A percentile compares a stretch with the other conserved stretches of the same genome.
phyloP scores from a whole-genome alignment of 1,140 invertebrate genomes.

The Drosophila novamexicana region DNA sequence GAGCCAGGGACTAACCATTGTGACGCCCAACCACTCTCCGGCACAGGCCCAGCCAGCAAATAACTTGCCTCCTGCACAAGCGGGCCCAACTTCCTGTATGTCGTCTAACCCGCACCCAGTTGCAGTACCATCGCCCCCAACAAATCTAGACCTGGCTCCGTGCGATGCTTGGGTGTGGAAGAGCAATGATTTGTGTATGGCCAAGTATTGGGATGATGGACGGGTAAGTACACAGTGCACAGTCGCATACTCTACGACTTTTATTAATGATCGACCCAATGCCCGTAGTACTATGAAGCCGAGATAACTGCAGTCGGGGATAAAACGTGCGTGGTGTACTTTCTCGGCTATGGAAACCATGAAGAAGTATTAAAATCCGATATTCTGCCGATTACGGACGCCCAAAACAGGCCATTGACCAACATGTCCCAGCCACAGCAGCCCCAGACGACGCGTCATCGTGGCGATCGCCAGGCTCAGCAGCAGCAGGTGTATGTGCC shows the following conservation, averaged over 20 bases:
- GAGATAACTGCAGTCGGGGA: slow-evolving; percentile 91
- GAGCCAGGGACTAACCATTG: slow-evolving; percentile 63
- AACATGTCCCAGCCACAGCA: slow-evolving; percentile 44
- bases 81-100: slow-evolving; percentile 1
- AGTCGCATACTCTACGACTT: neutral
- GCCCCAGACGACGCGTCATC: slow-evolving; percentile 56
- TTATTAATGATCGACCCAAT: neutral
- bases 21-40: slow-evolving; percentile 10
- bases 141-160: slow-evolving; percentile 46
- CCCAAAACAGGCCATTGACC: slow-evolving; percentile 66
- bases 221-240: slow-evolving; percentile 86
- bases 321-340: slow-evolving; percentile 93
- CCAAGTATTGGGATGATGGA: slow-evolving; percentile 97
- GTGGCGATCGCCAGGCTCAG: slow-evolving; percentile 72
- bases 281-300: slow-evolving; percentile 92
- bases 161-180: slow-evolving; percentile 87
- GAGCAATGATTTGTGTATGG: slow-evolving; percentile 92
- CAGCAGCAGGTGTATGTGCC: slow-evolving; percentile 84
- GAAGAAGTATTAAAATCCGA: slow-evolving; percentile 93
- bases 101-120: slow-evolving; percentile 34
- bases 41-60: neutral
- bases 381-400: slow-evolving; percentile 88
- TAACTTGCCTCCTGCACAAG: slow-evolving; percentile 11
- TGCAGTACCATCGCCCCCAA: slow-evolving; percentile 17
- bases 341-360: slow-evolving; percentile 94